Conservation (phyloP, 2,113 vertebrate genomes). For the Phycodurus eques region DNA sequence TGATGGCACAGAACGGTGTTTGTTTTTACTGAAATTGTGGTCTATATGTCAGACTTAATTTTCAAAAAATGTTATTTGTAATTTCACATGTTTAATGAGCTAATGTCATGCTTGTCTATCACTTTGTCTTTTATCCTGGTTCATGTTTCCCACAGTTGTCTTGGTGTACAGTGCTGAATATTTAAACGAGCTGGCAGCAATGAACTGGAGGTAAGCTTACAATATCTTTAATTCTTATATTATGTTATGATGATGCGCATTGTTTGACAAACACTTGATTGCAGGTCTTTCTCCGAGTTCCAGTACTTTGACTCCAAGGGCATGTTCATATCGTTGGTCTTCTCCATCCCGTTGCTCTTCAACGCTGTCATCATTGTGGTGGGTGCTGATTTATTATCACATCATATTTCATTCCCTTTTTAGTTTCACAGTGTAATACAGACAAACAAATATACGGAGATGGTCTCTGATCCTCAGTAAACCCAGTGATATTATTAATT, state of each 20-base stretch:
- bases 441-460: too few relatives aligned
- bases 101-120: too few relatives aligned
- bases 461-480: too few relatives aligned
- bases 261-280: slow-evolving; percentile 6
- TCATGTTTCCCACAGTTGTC: slow-evolving; percentile 63
- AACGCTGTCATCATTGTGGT: slow-evolving; percentile 93
- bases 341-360: slow-evolving; percentile 84
- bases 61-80: too few relatives aligned
- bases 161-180: slow-evolving; percentile 89
- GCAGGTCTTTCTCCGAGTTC: slow-evolving; percentile 86
- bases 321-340: slow-evolving; percentile 95
- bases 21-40: too few relatives aligned
- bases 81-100: background rate
- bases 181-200: slow-evolving; percentile 90
- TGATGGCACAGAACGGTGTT: too few relatives aligned
- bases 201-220: slow-evolving; percentile 87
- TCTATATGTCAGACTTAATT: too few relatives aligned
- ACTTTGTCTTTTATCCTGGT: background rate
- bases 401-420: background rate
- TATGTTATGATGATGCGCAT: background rate
- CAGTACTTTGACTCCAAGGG: slow-evolving; percentile 97
- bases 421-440: background rate
- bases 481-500: too few relatives aligned
- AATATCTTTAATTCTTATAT: background rate
- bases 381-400: slow-evolving; percentile 41